These are phyloP conservation scores for Rachycentron canadum DNA, from an alignment of 2,797 vertebrate genomes.

Conservation along the genomic window DNA sequence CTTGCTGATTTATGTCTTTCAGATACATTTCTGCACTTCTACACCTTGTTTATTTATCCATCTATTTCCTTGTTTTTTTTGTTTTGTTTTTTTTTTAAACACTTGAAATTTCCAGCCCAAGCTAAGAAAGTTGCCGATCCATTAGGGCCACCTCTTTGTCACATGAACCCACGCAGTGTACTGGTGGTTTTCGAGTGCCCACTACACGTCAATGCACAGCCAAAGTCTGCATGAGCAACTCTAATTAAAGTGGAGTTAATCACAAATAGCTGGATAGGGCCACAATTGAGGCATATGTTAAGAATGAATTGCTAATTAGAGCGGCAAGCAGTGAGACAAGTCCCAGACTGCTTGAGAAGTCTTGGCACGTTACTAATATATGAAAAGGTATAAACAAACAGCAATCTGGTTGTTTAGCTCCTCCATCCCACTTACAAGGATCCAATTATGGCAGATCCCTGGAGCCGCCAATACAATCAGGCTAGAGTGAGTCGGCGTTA, in stretches of 20 bases:
- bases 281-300: constrained; percentile 90
- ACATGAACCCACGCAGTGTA: constrained; percentile 55
- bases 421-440: constrained; percentile 91
- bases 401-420: constrained; percentile 92
- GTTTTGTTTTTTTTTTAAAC: not conserved
- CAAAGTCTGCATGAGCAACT: constrained; percentile 83
- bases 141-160: constrained; percentile 73
- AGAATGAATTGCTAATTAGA: constrained; percentile 92
- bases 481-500: constrained; percentile 85
- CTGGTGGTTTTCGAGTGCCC: constrained; percentile 75
- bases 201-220: constrained; percentile 75
- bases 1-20: constrained; percentile 19
- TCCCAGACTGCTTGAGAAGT: constrained; percentile 89
- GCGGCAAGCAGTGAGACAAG: constrained; percentile 84
- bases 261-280: constrained; percentile 88
- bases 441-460: constrained; percentile 92
- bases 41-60: constrained; percentile 12
- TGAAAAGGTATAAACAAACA: constrained; percentile 93
- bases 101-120: constrained; percentile 38
- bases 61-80: not conserved
- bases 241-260: constrained; percentile 90
- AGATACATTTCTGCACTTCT: constrained; percentile 4
- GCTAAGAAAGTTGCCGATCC: constrained; percentile 51
- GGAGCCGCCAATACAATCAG: constrained; percentile 89
- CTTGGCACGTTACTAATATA: constrained; percentile 90